Conservation (phyloP, 2,113 vertebrate species). For the Columba livia region DNA sequence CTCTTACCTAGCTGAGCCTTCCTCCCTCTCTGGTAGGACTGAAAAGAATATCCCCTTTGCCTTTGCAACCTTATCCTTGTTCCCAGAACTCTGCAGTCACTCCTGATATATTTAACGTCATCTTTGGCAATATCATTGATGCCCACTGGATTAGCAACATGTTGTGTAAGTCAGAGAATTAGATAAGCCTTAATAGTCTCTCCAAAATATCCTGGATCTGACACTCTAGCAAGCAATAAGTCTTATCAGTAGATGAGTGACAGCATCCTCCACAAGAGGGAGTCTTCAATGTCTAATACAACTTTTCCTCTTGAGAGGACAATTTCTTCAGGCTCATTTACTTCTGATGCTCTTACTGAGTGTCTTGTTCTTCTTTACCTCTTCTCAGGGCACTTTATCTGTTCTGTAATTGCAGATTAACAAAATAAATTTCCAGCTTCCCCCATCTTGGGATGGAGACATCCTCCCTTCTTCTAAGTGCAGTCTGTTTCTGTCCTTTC, state of each 20-base stretch:
- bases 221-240: background rate
- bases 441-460: background rate
- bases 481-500: background rate
- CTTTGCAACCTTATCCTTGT: too few relatives aligned
- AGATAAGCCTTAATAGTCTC: background rate
- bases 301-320: background rate
- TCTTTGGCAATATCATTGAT: background rate
- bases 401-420: background rate
- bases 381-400: background rate
- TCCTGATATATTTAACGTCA: background rate
- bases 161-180: background rate
- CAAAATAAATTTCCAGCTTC: background rate
- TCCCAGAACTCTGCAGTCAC: background rate
- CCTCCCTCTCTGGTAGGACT: background rate
- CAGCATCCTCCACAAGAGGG: background rate
- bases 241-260: background rate
- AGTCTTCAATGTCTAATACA: background rate
- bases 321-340: background rate
- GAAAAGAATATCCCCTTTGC: accelerated
- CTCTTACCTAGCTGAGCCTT: background rate
- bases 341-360: background rate
- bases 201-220: background rate
- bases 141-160: background rate
- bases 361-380: background rate
- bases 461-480: background rate